A percentile compares a stretch with the other conserved stretches of the same genome.
These are phyloP conservation scores for Zootermopsis nevadensis DNA, from an alignment of 2,888 invertebrate species.

Conservation along the genomic window DNA sequence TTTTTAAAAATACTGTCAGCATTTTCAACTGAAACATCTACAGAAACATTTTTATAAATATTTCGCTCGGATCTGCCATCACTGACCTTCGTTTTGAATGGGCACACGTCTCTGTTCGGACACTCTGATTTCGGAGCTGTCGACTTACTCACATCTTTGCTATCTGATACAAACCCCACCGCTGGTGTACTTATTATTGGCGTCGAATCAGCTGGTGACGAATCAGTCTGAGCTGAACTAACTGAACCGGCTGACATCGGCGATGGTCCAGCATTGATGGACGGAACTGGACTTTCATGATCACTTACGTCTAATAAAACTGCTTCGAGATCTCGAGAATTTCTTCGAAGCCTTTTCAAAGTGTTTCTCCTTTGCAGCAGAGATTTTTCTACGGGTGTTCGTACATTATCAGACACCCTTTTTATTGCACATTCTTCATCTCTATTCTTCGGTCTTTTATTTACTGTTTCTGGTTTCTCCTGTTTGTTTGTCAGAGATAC, in stretches of 20 bases:
- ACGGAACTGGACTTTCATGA: neutral
- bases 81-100: slow-evolving; percentile 27
- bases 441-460: slow-evolving; percentile 26
- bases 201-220: slow-evolving; percentile 7
- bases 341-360: slow-evolving; percentile 45
- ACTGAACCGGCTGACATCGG: neutral
- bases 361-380: slow-evolving; percentile 49
- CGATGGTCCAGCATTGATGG: neutral
- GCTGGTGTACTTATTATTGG: neutral
- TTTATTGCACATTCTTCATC: slow-evolving; percentile 47
- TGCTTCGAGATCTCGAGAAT: slow-evolving; percentile 43
- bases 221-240: neutral
- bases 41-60: slow-evolving; percentile 34
- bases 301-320: neutral
- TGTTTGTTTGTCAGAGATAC: slow-evolving; percentile 56
- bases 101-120: slow-evolving; percentile 10
- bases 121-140: neutral
- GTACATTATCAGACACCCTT: neutral
- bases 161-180: neutral
- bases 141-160: neutral
- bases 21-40: slow-evolving; percentile 46
- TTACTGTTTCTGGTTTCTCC: slow-evolving; percentile 52
- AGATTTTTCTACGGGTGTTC: slow-evolving; percentile 22
- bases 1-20: slow-evolving; percentile 33
- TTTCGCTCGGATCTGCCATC: neutral